These are phyloP conservation scores for Bicyclus anynana DNA, from an alignment of 1,140 invertebrate genomes.

Conservation along the genomic window DNA sequence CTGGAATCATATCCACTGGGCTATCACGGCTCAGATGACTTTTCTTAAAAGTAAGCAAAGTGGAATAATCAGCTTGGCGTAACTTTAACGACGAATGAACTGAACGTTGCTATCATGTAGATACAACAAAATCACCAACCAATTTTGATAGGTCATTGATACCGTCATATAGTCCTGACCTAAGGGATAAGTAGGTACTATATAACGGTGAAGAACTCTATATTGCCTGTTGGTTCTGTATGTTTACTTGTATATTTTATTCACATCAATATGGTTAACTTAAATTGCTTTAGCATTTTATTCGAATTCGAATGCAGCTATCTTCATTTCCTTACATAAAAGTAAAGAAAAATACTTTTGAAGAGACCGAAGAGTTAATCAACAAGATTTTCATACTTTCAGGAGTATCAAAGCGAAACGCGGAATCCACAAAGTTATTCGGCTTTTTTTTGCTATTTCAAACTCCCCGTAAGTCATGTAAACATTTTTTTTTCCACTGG, in stretches of 20 bases:
- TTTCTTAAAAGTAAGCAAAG: too few relatives aligned
- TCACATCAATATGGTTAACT: neutral
- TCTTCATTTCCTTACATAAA: conserved; percentile 20
- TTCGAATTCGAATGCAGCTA: conserved; percentile 17
- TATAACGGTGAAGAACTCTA: too few relatives aligned
- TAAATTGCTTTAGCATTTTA: conserved; percentile 2
- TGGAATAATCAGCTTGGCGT: too few relatives aligned
- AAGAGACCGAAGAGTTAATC: conserved; percentile 49
- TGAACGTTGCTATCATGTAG: too few relatives aligned
- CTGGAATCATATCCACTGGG: too few relatives aligned
- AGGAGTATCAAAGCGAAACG: conserved; percentile 56
- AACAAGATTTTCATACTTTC: conserved; percentile 56
- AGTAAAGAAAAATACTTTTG: conserved; percentile 22
- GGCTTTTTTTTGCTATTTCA: conserved; percentile 38
- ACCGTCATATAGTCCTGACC: too few relatives aligned
- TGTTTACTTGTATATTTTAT: neutral
- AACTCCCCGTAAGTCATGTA: conserved; percentile 40
- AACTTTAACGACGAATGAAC: too few relatives aligned
- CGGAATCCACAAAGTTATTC: conserved; percentile 44
- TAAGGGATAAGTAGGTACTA: too few relatives aligned
- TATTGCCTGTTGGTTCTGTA: neutral
- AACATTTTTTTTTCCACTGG: conserved; percentile 38
- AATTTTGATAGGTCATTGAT: too few relatives aligned
- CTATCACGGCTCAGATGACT: too few relatives aligned
- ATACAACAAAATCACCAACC: too few relatives aligned